Evolutionary conservation across 2,797 vertebrate genomes (phyloP).

Genomic region (Anguilla anguilla): DNA sequence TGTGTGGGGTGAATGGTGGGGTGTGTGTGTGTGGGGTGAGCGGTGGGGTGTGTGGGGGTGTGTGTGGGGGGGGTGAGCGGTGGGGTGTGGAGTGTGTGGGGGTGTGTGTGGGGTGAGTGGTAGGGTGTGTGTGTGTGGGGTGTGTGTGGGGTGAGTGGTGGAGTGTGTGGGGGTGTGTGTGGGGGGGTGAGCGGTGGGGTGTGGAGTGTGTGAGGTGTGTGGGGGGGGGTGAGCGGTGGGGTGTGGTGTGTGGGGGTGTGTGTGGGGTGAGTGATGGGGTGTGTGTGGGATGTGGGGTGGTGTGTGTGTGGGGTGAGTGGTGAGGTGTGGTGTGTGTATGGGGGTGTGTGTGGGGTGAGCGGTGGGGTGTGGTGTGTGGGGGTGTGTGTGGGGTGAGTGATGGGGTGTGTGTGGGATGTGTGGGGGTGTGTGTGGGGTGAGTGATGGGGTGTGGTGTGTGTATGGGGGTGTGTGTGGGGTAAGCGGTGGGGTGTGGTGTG

Average conservation of each 20-base stretch:
- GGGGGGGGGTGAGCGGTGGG: too few species aligned
- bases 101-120: not conserved
- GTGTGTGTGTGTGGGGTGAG: not conserved
- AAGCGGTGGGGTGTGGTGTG: too few species aligned
- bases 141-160: not conserved
- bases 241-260: not conserved
- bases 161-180: not conserved
- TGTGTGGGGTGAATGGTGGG: constrained; percentile 18
- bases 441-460: too few species aligned
- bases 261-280: not conserved
- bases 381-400: too few species aligned
- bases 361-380: too few species aligned
- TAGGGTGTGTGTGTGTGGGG: not conserved
- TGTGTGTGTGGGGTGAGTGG: not conserved
- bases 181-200: not conserved
- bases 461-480: too few species aligned
- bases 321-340: too few species aligned
- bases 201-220: not conserved
- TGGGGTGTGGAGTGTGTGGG: constrained; percentile 11
- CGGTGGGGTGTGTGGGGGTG: not conserved
- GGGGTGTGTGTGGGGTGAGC: too few species aligned
- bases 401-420: too few species aligned
- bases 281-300: not conserved
- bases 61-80: too few species aligned
- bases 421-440: too few species aligned